A percentile compares a stretch with the other conserved stretches of the same genome.
Conservation (phyloP, 2,797 vertebrate genomes). For the Botia kubotai region DNA sequence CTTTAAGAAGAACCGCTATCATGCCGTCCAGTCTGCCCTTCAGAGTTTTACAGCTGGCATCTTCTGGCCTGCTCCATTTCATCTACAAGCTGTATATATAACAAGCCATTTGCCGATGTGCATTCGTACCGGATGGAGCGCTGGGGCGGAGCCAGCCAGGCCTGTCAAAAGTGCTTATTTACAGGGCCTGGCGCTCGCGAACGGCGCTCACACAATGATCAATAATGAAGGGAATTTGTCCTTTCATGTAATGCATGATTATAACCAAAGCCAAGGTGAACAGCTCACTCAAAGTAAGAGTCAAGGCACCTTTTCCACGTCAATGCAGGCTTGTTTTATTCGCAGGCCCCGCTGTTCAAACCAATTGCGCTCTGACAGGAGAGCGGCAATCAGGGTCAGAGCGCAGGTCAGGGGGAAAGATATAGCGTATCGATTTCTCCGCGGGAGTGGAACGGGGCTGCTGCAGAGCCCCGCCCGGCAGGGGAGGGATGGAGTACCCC, state of each 20-base stretch:
- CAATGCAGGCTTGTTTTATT: slow-evolving; percentile 76
- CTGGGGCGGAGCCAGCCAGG: slow-evolving; percentile 47
- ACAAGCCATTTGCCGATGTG: slow-evolving; percentile 49
- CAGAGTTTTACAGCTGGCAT: slow-evolving; percentile 55
- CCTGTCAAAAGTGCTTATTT: slow-evolving; percentile 60
- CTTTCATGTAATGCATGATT: slow-evolving; percentile 85
- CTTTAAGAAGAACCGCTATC: slow-evolving; percentile 36
- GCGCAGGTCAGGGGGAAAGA: slow-evolving; percentile 89
- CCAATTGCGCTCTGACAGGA: slow-evolving; percentile 87
- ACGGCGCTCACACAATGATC: slow-evolving; percentile 59
- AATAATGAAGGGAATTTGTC: slow-evolving; percentile 69
- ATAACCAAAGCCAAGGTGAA: slow-evolving; percentile 73
- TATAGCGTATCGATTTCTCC: slow-evolving; percentile 92
- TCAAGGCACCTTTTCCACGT: slow-evolving; percentile 56
- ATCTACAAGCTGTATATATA: slow-evolving; percentile 47
- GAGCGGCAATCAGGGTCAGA: slow-evolving; percentile 87
- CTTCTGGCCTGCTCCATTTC: slow-evolving; percentile 56
- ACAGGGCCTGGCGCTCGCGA: slow-evolving; percentile 54
- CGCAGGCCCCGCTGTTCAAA: slow-evolving; percentile 85
- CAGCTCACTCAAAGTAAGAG: slow-evolving; percentile 71
- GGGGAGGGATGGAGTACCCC: slow-evolving; percentile 50
- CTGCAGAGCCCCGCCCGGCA: slow-evolving; percentile 73
- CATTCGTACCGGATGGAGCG: slow-evolving; percentile 51
- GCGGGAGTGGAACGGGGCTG: slow-evolving; percentile 79
- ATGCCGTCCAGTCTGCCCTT: slow-evolving; percentile 37